Base-by-base conservation (phyloP, 2,888 invertebrate genomes). In the Heliconius ethilla region DNA sequence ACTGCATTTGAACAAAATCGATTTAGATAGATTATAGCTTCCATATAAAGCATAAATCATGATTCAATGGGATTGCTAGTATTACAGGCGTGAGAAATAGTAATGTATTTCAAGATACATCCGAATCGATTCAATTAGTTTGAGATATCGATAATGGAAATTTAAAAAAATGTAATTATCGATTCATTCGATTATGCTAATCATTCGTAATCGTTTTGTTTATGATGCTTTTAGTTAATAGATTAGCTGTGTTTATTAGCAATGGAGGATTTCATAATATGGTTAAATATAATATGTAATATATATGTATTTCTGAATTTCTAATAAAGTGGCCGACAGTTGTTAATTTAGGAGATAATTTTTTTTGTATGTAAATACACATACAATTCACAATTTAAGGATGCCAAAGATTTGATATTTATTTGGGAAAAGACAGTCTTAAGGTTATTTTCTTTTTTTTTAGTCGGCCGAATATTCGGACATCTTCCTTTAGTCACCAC, bases 1-100 rank as follows among this genome's bases (percentile, higher is more conserved):
- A 70, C 51, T 70, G n/a, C 29, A 55, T 70, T 70, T 70, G 70
- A 70, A 70, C 51, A 51, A 70, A 70, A 55, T 70, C 27, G 70
- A 51, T 70, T 70, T 70, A 67, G 29, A 70, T 51, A 29, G 22
- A 70, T 70, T 55, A 70, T 27, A n/a, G 70, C 15, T n/a, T 33
- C 15, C 55, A 69, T 69, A 33, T 75, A 69, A 69, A 37, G 59
- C 18, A 75, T 66, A 63, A 33, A 75, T 75, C 55, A 45, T 67
- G 55, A 75, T 11, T 74, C 74, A 45, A 70, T 70, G 51, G 70
- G 70, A 69, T 69, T 45, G 45, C 69, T 18, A 18, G 29, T 27
- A 11, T 70, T 18, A 70, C 70, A 70, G 70, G 70, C 70, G 70
- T 51, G 70, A 70, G 70, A 70, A 70, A 51, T 40, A 45, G 29